phyloP scores from a whole-genome alignment of 2,113 vertebrate species.

The Crotalus viridis region DNA sequence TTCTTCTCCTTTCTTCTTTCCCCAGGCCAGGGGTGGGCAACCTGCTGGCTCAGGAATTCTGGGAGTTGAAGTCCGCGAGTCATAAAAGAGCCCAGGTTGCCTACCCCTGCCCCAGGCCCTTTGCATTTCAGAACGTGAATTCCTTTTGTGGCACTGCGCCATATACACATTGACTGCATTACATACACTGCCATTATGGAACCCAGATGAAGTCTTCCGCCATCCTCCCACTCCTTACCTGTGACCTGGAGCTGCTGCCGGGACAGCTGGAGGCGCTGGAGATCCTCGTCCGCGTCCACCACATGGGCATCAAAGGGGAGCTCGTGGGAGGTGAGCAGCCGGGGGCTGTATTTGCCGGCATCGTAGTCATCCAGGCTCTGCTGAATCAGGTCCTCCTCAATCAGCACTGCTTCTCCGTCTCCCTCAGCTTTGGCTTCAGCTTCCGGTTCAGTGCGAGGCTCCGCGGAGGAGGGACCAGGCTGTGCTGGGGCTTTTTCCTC shows the following conservation, averaged over 20 bases:
- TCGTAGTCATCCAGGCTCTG: slow-evolving; percentile 96
- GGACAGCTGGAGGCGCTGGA: slow-evolving; percentile 81
- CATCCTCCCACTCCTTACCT: slow-evolving; percentile 66
- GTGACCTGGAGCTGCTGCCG: slow-evolving; percentile 91
- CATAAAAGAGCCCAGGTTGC: no score
- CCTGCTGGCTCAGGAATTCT: no score
- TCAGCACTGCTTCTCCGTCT: slow-evolving; percentile 84
- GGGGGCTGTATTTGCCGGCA: slow-evolving; percentile 89
- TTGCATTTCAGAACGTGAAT: background rate
- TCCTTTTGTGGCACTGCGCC: background rate
- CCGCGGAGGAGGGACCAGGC: slow-evolving; percentile 43
- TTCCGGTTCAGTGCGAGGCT: slow-evolving; percentile 61
- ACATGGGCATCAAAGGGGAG: slow-evolving; percentile 90
- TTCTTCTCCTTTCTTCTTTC: background rate
- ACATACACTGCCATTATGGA: background rate
- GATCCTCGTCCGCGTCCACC: slow-evolving; percentile 84
- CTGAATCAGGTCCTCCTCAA: slow-evolving; percentile 95
- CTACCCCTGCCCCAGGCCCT: no score
- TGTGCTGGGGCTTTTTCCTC: slow-evolving; percentile 51
- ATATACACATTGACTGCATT: background rate
- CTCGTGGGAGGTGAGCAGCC: slow-evolving; percentile 81
- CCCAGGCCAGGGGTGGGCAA: background rate
- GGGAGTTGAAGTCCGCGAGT: no score
- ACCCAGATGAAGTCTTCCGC: no score
- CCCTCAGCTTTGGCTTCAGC: slow-evolving; percentile 59